phyloP scores from a whole-genome alignment of 2,888 invertebrate species.

The Euplexia lucipara region DNA sequence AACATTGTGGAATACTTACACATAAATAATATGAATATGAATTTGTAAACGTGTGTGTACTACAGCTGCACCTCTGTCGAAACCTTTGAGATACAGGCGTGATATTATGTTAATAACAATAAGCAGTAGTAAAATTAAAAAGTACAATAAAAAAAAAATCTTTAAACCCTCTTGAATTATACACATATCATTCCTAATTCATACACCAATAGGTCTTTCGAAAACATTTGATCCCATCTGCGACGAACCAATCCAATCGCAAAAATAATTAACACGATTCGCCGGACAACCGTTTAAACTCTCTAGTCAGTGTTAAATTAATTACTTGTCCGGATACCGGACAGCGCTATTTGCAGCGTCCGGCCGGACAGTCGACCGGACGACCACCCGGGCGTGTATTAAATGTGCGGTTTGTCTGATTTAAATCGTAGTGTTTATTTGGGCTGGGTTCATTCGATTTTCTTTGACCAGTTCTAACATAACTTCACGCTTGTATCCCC shows the following conservation, averaged over 20 bases:
- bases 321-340: slow-evolving; percentile 47
- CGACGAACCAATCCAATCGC: slow-evolving; percentile 17
- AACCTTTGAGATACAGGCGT: too few relatives aligned
- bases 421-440: slow-evolving; percentile 37
- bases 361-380: slow-evolving; percentile 8
- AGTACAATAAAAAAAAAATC: too few relatives aligned
- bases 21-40: too few relatives aligned
- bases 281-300: slow-evolving; percentile 38
- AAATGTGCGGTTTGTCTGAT: slow-evolving; percentile 55
- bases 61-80: too few relatives aligned
- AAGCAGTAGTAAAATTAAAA: too few relatives aligned
- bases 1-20: too few relatives aligned
- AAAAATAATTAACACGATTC: slow-evolving; percentile 49
- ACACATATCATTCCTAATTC: not conserved
- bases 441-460: slow-evolving; percentile 31
- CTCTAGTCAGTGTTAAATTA: slow-evolving; percentile 50
- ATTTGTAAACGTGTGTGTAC: too few relatives aligned
- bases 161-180: not conserved
- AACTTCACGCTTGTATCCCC: too few relatives aligned
- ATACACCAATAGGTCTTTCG: not conserved
- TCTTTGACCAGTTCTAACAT: not conserved
- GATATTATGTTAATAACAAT: too few relatives aligned
- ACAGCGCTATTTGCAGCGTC: slow-evolving; percentile 46
- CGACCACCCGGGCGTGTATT: slow-evolving; percentile 28
- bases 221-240: not conserved